A percentile compares a stretch with the other conserved stretches of the same genome.
phyloP scores from a whole-genome alignment of 92 coral and sea anemone species.

The Scolanthus callimorphus region DNA sequence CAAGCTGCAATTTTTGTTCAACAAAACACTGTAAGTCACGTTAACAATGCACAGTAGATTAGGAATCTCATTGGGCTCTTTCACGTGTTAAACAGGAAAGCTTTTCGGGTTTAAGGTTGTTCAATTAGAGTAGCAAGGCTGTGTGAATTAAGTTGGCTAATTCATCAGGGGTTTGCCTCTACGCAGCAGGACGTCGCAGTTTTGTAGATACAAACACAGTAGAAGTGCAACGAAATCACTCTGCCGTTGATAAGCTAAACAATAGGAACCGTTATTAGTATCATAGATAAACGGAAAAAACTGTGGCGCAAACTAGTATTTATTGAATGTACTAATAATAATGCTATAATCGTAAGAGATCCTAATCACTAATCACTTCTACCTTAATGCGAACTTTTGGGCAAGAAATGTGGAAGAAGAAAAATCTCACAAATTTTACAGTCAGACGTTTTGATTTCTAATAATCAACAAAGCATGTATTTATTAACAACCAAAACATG shows the following conservation, averaged over 20 bases:
- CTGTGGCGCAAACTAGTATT: conserved; percentile 1
- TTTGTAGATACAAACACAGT: conserved; percentile 1
- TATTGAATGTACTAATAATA: conserved; percentile 10
- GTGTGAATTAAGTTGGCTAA: not conserved
- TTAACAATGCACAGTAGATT: not conserved
- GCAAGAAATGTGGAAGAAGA: not conserved
- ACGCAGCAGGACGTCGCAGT: conserved; percentile 7
- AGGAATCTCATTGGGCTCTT: not conserved
- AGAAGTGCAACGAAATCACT: conserved; percentile 6
- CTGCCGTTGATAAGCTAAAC: conserved; percentile 21
- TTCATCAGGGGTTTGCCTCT: conserved; percentile 8
- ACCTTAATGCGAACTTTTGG: not conserved
- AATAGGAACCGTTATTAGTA: conserved; percentile 27
- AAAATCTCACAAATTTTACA: not conserved
- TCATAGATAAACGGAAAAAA: conserved; percentile 5
- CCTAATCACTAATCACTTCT: conserved; percentile 6
- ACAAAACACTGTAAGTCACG: conserved; percentile 12
- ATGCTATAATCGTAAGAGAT: conserved; percentile 4
- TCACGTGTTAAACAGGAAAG: conserved; percentile 30
- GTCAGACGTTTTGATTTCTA: too few species aligned
- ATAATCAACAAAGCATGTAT: too few species aligned
- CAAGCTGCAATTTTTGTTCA: conserved; percentile 12
- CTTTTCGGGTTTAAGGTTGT: not conserved
- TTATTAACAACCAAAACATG: too few species aligned
- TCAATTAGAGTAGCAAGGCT: not conserved